Evolutionary conservation across 2,113 vertebrate genomes (phyloP), one percentile per base, ranked within the genome.

Genomic region (Eptesicus fuscus): DNA sequence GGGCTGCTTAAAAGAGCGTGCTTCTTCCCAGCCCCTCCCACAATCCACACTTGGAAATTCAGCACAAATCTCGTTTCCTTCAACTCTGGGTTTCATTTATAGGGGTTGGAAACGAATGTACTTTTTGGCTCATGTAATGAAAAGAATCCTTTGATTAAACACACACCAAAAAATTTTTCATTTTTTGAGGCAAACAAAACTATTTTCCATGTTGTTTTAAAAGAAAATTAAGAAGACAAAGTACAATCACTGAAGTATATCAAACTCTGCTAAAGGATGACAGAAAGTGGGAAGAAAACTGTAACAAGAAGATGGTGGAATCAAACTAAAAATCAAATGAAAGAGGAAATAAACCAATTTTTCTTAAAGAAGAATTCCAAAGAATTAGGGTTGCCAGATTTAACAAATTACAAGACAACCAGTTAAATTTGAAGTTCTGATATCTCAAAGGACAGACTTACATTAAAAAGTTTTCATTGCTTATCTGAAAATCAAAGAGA

Each of bases 161-260:
- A 94, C 14, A 90, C 42, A 95, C 22, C 63, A 30, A 86, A 93
- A 69, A 94, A 88, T 91, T 11, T 59, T 56, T 96, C 86, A 90
- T 35, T 89, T 94, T 95, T 47, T 89, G 77, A 92, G 74, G 61
- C 49, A 95, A 96, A 95, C 73, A 65, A 63, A 92, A 87, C 59
- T 89, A 94, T 96, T 89, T 96, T 95, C 85, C 88, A 92, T 65
- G 61, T 61, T 63, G 22, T 77, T 94, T 92, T 65, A 88, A 96
- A 95, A 88, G 95, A 94, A 97, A 95, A 93, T 77, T 93, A 97
- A 96, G 73, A 82, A 91, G 74, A 97, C 70, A 93, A 90, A 97
- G 76, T 74, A 14, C 37, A 90, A 74, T 63, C 47, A 49, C 80
- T 59, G 80, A 94, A 94, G 53, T 59, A 84, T 85, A 94, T 87